Evolutionary conservation across 2,888 invertebrate species (phyloP).

Genomic region (Dexiosoma caninum): DNA sequence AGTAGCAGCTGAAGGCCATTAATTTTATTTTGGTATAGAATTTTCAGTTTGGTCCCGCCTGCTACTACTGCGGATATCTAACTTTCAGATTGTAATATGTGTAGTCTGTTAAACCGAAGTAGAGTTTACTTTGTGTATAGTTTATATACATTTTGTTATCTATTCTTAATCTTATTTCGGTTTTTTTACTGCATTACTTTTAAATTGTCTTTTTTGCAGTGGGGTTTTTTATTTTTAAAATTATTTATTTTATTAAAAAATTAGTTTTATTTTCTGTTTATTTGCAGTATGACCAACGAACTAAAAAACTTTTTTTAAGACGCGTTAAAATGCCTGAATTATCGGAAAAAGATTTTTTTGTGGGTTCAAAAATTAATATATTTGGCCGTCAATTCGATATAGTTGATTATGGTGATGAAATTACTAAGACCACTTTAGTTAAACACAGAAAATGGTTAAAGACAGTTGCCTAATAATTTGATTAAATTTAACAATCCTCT

Average conservation of each 20-base stretch:
- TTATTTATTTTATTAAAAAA: neutral
- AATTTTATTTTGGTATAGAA: no score
- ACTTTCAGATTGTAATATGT: no score
- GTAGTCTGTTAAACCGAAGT: no score
- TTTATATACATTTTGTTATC: no score
- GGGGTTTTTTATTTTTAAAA: no score
- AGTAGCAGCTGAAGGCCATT: no score
- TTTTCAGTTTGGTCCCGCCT: no score
- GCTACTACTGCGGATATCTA: no score
- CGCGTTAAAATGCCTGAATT: conserved; percentile 84
- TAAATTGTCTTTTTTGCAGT: no score
- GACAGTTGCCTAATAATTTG: neutral
- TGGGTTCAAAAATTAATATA: conserved; percentile 85
- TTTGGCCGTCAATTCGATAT: conserved; percentile 87
- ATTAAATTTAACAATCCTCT: neutral
- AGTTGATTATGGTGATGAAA: conserved; percentile 84
- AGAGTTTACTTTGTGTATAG: no score
- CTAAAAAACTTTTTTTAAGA: conserved; percentile 81
- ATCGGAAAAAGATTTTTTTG: conserved; percentile 83
- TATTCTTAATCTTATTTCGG: no score
- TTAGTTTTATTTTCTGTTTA: neutral
- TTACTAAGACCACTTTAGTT: conserved; percentile 80
- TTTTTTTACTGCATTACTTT: no score
- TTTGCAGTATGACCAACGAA: conserved; percentile 82
- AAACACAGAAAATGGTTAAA: conserved; percentile 83